Conservation (phyloP, 2,888 invertebrate species). For the Camponotus fellah region DNA sequence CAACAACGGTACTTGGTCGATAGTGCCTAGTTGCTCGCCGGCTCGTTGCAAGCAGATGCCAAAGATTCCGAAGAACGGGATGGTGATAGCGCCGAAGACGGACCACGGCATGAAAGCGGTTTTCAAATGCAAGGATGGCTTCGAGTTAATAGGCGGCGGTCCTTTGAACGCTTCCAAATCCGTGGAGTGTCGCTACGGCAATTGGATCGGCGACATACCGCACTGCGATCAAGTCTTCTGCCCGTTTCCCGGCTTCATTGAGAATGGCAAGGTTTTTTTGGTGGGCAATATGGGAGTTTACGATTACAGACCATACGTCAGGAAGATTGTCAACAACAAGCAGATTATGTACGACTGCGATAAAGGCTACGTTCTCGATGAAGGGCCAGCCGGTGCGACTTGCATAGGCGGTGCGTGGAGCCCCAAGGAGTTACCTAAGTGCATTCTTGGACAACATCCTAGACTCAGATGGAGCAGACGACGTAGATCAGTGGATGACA, state of each 20-base stretch:
- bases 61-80: slow-evolving; percentile 95
- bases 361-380: slow-evolving; percentile 94
- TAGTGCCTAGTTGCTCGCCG: slow-evolving; percentile 94
- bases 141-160: slow-evolving; percentile 90
- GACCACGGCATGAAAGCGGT: slow-evolving; percentile 98
- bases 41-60: slow-evolving; percentile 95
- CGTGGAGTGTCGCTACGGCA: slow-evolving; percentile 96
- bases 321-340: slow-evolving; percentile 95
- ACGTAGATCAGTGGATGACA: slow-evolving; percentile 87
- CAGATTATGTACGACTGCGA: slow-evolving; percentile 99
- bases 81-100: slow-evolving; percentile 99
- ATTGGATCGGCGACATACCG: slow-evolving; percentile 97
- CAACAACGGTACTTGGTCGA: slow-evolving; percentile 98
- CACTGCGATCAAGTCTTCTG: slow-evolving; percentile 95
- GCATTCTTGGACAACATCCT: slow-evolving; percentile 95
- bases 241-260: slow-evolving; percentile 96
- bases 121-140: slow-evolving; percentile 98
- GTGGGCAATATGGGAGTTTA: slow-evolving; percentile 99
- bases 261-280: slow-evolving; percentile 95
- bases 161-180: slow-evolving; percentile 90
- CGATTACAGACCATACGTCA: slow-evolving; percentile 97
- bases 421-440: slow-evolving; percentile 94
- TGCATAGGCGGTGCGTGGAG: slow-evolving; percentile 98
- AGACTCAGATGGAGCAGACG: slow-evolving; percentile 93
- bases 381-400: slow-evolving; percentile 95